Conservation (phyloP, 2,113 vertebrate species). For the Formicarius rufipectus region DNA sequence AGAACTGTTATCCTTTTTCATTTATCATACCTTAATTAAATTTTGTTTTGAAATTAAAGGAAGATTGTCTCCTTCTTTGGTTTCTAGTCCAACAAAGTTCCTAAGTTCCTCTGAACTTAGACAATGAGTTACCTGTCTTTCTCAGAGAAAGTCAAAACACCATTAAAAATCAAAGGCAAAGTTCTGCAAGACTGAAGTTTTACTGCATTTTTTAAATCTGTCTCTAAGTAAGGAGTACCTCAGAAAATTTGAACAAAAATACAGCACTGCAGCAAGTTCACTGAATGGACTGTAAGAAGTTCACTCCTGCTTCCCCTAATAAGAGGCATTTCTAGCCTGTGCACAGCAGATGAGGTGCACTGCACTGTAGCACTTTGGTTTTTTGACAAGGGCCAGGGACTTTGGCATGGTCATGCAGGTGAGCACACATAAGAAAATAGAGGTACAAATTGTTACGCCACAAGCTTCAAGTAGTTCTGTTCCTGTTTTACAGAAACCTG, state of each 20-base stretch:
- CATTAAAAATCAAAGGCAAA: not conserved
- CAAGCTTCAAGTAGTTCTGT: not conserved
- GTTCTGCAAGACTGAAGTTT: not conserved
- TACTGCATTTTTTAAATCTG: not conserved
- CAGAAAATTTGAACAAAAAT: not conserved
- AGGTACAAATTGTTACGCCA: not conserved
- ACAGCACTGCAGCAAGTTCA: not conserved
- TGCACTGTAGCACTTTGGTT: not conserved
- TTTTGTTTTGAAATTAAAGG: no score
- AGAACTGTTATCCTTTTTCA: no score
- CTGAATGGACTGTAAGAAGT: not conserved
- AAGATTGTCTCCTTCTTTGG: no score
- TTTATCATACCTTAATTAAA: no score
- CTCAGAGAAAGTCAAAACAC: not conserved
- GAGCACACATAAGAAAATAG: not conserved
- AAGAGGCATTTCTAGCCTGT: not conserved
- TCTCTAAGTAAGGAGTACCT: not conserved
- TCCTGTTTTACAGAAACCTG: not conserved
- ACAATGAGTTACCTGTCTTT: no score
- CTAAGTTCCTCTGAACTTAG: no score
- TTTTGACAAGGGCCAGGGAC: not conserved
- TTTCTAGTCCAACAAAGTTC: no score
- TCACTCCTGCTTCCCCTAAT: not conserved
- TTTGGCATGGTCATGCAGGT: not conserved
- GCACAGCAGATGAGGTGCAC: not conserved